phyloP scores from a whole-genome alignment of 1,140 invertebrate species.

The Palaemon carinicauda region DNA sequence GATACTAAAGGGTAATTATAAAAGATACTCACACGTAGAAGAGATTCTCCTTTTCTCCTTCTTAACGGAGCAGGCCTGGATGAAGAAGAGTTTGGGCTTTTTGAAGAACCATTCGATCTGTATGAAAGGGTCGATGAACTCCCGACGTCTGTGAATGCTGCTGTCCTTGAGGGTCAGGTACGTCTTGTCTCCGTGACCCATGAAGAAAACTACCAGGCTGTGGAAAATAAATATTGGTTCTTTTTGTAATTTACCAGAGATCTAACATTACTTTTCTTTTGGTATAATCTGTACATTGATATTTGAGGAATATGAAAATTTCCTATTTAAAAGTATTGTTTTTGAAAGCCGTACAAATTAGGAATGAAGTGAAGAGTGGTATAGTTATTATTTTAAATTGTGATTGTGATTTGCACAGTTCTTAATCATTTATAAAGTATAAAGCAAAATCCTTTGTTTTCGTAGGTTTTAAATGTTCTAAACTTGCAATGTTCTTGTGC shows the following conservation, averaged over 20 bases:
- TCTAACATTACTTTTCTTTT: no score
- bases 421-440: no score
- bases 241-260: not conserved
- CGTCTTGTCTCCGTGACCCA: slow-evolving; percentile 54
- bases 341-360: no score
- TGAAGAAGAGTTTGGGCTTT: slow-evolving; percentile 59
- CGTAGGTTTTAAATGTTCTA: no score
- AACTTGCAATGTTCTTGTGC: no score
- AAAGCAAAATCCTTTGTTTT: no score
- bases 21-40: not conserved
- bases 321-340: no score
- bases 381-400: no score
- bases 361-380: no score
- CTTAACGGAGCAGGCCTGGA: slow-evolving; percentile 54
- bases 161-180: slow-evolving; percentile 27
- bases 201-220: slow-evolving; percentile 58
- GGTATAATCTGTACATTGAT: no score
- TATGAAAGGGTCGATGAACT: slow-evolving; percentile 54
- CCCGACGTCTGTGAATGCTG: slow-evolving; percentile 29
- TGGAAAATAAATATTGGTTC: not conserved
- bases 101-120: slow-evolving; percentile 56
- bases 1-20: not conserved
- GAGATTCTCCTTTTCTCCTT: slow-evolving; percentile 27
- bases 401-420: no score
- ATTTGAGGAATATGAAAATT: no score